A percentile compares a stretch with the other conserved stretches of the same genome.
These are phyloP conservation scores for Sylvilagus floridanus DNA, from an alignment of 2,797 vertebrate genomes.

Conservation along the genomic window DNA sequence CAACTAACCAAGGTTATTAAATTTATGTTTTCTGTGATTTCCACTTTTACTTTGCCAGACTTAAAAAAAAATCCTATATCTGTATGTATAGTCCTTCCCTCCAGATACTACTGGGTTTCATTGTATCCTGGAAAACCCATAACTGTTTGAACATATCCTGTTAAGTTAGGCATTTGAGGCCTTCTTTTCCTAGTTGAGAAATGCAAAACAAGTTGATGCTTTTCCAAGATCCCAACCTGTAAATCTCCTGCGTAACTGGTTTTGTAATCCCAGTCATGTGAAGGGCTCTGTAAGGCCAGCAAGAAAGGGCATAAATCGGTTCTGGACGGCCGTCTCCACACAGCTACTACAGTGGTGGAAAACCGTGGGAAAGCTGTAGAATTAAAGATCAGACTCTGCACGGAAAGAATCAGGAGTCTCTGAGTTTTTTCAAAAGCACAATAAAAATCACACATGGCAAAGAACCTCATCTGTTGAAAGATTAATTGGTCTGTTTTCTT, in stretches of 20 bases:
- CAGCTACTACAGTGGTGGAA: neutral
- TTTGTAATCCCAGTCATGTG: neutral
- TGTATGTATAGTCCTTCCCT: constrained; percentile 36
- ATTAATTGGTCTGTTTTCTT: constrained; percentile 77
- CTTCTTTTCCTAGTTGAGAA: constrained; percentile 52
- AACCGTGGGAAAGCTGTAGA: constrained; percentile 36
- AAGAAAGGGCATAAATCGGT: neutral
- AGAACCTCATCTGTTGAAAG: constrained; percentile 75
- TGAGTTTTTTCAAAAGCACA: constrained; percentile 47
- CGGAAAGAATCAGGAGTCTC: constrained; percentile 69
- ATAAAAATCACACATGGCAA: constrained; percentile 73
- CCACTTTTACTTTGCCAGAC: constrained; percentile 23
- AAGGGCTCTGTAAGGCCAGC: neutral
- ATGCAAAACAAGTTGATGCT: constrained; percentile 41
- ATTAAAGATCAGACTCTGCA: constrained; percentile 60
- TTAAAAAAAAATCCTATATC: constrained; percentile 22
- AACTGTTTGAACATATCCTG: constrained; percentile 42
- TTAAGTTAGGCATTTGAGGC: constrained; percentile 51
- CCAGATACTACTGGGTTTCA: constrained; percentile 49
- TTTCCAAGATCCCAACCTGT: constrained; percentile 46
- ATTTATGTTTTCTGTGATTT: constrained; percentile 60
- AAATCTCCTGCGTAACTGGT: constrained; percentile 28
- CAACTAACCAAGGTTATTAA: constrained; percentile 37
- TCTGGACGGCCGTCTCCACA: neutral
- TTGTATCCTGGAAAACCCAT: constrained; percentile 43